phyloP scores from a whole-genome alignment of 2,113 vertebrate genomes.

The Cryptoleucopteryx plumbea region DNA sequence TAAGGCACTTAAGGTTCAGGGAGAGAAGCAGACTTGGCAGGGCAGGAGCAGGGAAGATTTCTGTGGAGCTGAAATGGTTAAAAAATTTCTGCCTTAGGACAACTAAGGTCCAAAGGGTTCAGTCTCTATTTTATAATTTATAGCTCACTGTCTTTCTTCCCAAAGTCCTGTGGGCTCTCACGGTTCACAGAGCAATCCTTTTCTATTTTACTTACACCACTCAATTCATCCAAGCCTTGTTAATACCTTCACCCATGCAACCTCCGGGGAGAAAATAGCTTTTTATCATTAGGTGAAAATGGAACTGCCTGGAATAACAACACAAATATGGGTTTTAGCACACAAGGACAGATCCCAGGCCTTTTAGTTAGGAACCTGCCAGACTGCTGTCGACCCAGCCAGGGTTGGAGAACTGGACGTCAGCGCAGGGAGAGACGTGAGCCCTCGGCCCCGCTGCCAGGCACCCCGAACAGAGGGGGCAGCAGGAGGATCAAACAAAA shows the following conservation, averaged over 20 bases:
- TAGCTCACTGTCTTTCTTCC: slow-evolving; percentile 29
- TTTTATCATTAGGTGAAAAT: slow-evolving; percentile 62
- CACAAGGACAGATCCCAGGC: slow-evolving; percentile 39
- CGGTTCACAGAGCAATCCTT: background rate
- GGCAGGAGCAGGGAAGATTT: background rate
- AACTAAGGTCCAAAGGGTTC: slow-evolving; percentile 14
- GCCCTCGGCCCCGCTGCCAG: background rate
- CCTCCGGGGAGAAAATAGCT: slow-evolving; percentile 34
- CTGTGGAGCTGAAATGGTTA: slow-evolving; percentile 32
- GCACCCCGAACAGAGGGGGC: slow-evolving; percentile 17
- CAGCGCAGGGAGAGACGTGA: background rate
- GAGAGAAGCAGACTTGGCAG: background rate
- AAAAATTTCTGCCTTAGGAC: slow-evolving; percentile 23
- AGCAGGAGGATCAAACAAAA: slow-evolving; percentile 20
- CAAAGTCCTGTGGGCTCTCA: background rate
- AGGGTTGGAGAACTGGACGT: slow-evolving; percentile 16
- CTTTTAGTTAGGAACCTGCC: slow-evolving; percentile 50
- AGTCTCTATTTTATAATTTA: slow-evolving; percentile 23
- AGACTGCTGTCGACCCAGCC: slow-evolving; percentile 9
- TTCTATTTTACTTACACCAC: background rate
- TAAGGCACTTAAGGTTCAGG: background rate
- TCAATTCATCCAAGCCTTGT: background rate
- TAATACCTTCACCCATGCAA: slow-evolving; percentile 2
- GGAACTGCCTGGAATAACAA: slow-evolving; percentile 66
- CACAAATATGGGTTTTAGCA: slow-evolving; percentile 51